These are phyloP conservation scores for Doryteuthis pealeii DNA, from an alignment of 1,140 invertebrate species.

Conservation along the genomic window DNA sequence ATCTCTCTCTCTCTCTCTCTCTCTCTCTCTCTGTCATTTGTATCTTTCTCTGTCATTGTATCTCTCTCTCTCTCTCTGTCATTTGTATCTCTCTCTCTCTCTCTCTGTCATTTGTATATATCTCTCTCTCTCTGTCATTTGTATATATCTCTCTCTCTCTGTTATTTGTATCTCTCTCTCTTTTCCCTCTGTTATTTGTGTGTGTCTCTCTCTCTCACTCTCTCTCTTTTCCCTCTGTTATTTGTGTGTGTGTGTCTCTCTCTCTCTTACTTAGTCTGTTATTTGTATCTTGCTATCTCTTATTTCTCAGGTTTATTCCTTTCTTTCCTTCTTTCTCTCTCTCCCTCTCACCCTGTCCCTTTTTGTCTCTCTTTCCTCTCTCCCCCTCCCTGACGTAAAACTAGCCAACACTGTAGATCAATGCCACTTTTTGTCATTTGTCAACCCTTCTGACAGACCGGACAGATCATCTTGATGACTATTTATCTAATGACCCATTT, in stretches of 20 bases:
- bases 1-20: no score
- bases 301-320: neutral
- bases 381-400: no score
- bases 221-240: neutral
- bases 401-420: no score
- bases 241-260: neutral
- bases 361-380: no score
- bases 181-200: neutral
- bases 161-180: no score
- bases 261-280: neutral
- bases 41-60: neutral
- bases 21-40: no score
- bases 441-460: no score
- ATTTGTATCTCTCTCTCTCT: neutral
- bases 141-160: neutral
- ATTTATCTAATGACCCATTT: no score
- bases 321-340: neutral
- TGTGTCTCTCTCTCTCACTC: no score
- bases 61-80: neutral
- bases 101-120: neutral
- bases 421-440: no score
- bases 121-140: neutral
- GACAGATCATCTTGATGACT: no score
- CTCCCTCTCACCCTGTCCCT: neutral
- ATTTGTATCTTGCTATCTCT: no score